Conservation (phyloP, 2,113 vertebrate genomes). For the Pterocles orientalis region DNA sequence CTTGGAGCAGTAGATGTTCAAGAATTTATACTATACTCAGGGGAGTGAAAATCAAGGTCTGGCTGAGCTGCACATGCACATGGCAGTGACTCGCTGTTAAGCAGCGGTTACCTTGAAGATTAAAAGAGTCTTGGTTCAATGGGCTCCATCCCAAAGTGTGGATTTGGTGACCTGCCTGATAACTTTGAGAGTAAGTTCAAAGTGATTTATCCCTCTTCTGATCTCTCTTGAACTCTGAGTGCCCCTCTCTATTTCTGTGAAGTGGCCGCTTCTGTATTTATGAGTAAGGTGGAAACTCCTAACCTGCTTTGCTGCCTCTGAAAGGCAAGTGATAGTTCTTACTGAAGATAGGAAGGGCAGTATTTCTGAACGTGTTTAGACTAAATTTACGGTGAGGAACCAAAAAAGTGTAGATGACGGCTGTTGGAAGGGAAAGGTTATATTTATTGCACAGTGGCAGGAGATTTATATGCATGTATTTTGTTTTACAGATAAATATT, state of each 20-base stretch:
- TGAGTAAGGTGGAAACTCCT: not conserved
- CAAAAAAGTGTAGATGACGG: not conserved
- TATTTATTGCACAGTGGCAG: not conserved
- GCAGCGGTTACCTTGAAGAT: not conserved
- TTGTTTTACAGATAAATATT: not conserved
- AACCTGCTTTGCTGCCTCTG: not conserved
- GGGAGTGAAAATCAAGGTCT: not conserved
- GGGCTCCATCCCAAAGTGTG: not conserved
- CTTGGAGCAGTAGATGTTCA: not conserved
- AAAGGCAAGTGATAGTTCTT: not conserved
- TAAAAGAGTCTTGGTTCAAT: not conserved
- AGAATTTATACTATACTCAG: not conserved
- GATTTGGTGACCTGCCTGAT: not conserved
- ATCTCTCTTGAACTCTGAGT: not conserved
- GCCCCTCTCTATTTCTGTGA: not conserved
- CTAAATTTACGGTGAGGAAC: not conserved
- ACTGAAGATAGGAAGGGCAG: not conserved
- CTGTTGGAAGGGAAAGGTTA: not conserved
- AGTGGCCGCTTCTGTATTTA: not conserved
- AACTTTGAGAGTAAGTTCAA: not conserved
- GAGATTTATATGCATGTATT: not conserved
- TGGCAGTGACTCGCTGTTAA: rapidly evolving
- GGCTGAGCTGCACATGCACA: rapidly evolving
- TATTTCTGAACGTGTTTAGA: not conserved
- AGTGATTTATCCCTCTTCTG: not conserved